phyloP scores from a whole-genome alignment of 2,797 vertebrate species.

The Ptychadena robeensis region DNA sequence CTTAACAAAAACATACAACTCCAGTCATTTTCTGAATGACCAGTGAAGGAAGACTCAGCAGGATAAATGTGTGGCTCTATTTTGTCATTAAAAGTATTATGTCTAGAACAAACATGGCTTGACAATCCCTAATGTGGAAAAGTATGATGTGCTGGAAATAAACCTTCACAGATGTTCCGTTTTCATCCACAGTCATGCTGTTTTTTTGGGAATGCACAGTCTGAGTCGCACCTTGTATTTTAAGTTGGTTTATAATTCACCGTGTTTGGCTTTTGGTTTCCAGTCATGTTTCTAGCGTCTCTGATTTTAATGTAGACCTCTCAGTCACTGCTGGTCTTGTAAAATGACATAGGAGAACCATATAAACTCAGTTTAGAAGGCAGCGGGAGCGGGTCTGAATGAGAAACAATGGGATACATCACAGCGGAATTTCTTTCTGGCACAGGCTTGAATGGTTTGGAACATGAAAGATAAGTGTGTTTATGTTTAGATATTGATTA shows the following conservation, averaged over 20 bases:
- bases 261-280: background rate
- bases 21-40: background rate
- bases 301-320: background rate
- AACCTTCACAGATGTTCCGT: background rate
- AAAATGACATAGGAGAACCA: slow-evolving; percentile 17
- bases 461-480: background rate
- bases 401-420: slow-evolving; percentile 1
- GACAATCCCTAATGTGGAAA: slow-evolving; percentile 15
- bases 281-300: background rate
- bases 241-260: background rate
- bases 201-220: slow-evolving; percentile 3
- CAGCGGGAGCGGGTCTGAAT: background rate
- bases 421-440: slow-evolving; percentile 21
- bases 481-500: slow-evolving; percentile 48
- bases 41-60: background rate
- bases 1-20: background rate
- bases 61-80: background rate
- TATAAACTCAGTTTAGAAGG: slow-evolving; percentile 6
- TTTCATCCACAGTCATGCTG: background rate
- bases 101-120: background rate
- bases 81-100: background rate
- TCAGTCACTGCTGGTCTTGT: background rate
- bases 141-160: slow-evolving; percentile 4
- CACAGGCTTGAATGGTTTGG: background rate
- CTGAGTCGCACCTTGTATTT: background rate